Base-by-base conservation (phyloP, 1,140 invertebrate genomes). In the Bradysia coprophila region DNA sequence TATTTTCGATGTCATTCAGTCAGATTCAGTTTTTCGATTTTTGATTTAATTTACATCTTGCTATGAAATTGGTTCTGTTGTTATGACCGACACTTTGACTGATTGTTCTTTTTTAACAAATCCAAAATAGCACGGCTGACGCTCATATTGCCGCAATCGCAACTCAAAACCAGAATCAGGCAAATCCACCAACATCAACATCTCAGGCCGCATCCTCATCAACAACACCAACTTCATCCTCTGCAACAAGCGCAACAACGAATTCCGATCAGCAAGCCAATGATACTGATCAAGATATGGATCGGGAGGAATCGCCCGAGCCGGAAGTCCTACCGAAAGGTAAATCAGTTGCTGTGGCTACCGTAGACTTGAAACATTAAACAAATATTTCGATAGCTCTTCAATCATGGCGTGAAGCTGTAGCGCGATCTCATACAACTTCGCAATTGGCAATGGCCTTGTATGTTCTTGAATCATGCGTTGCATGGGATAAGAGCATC, bases 401-500 rank as follows among this genome's bases (percentile, higher is more conserved):
- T 41, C 68, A 76, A 10, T 77, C 76, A 23, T 96, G 93, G 93
- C 72, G 92, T 0, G 85, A 91, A 49, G 87, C 86, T 0, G 80
- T 94, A 0, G 63, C 72, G 1, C 72, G 78, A 21, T 80, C 84
- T 18, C 76, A 76, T 49, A 91, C 86, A 4, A 80, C 90, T 0
- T 81, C 89, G 1, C 89, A 95, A 55, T 65, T 96, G 9, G 84
- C 87, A 4, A 82, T 96, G 79, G 79, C 85, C 49, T 67, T 93
- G 31, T 84, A 88, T 50, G 81, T 87, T 48, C 69, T 97, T 20
- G 90, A 94, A 55, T 78, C 79, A 16, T 87, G 80, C 52, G 89
- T 96, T 51, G 89, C 91, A 20, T 96, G 92, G 92, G 92, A 97
- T 64, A 96, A 95, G 65, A 93, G 88, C 65, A 92, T 95, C 53